A percentile compares a stretch with the other conserved stretches of the same genome.
Evolutionary conservation across 2,113 vertebrate species (phyloP).

Genomic region (Cyanocitta stelleri): DNA sequence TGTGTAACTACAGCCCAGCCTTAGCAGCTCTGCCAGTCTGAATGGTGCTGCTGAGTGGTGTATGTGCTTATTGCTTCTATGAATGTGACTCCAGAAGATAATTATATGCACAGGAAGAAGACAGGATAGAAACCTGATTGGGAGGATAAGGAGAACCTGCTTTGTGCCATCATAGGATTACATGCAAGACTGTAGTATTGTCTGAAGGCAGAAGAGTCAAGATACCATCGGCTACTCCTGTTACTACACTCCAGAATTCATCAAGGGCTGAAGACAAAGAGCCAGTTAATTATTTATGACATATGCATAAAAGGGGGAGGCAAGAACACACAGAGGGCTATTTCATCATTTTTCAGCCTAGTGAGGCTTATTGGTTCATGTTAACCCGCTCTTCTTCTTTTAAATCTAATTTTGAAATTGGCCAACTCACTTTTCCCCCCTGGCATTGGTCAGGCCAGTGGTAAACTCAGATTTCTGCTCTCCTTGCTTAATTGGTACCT

Average conservation of each 20-base stretch:
- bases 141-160: background rate
- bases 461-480: constrained; percentile 15
- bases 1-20: background rate
- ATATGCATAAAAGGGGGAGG: background rate
- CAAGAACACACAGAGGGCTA: background rate
- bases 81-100: background rate
- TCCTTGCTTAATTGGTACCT: background rate
- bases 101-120: background rate
- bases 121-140: background rate
- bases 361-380: background rate
- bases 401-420: constrained; percentile 1
- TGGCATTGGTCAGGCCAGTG: background rate
- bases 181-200: background rate
- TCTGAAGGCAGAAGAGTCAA: background rate
- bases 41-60: fast-evolving
- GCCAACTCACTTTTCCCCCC: background rate
- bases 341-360: constrained; percentile 6
- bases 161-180: background rate
- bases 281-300: constrained; percentile 2
- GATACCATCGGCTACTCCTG: background rate
- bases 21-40: background rate
- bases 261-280: constrained; percentile 18
- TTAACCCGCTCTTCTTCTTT: constrained; percentile 1
- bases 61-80: background rate
- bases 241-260: constrained; percentile 11